Evolutionary conservation across 2,888 invertebrate species (phyloP).

Genomic region (Erpobdella octoculata): DNA sequence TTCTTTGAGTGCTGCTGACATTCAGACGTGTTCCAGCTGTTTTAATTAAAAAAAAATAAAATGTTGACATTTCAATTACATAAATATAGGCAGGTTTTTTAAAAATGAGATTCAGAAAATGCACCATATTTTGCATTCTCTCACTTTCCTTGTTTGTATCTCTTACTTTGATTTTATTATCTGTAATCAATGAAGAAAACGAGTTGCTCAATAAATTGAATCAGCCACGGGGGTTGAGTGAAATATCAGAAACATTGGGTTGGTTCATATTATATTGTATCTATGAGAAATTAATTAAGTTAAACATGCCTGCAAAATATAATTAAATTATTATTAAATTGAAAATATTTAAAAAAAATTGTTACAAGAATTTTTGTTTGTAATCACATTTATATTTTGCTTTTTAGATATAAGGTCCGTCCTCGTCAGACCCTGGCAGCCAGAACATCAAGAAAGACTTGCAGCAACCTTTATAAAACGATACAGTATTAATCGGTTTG

Average conservation of each 20-base stretch:
- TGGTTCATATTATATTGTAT: no score
- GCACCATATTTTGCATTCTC: background rate
- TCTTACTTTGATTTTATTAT: background rate
- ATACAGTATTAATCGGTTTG: background rate
- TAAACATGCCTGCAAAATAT: background rate
- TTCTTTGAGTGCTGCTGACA: no score
- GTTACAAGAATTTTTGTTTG: background rate
- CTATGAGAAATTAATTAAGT: no score
- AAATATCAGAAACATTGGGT: no score
- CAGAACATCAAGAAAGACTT: background rate
- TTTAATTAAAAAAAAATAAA: no score
- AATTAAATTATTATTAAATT: background rate
- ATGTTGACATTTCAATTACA: no score
- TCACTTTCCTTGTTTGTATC: background rate
- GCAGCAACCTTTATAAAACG: background rate
- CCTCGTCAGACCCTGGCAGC: background rate
- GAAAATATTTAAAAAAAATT: background rate
- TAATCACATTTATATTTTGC: no score
- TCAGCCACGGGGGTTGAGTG: no score
- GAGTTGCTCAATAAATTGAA: background rate
- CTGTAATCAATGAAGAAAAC: background rate
- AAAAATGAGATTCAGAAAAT: background rate
- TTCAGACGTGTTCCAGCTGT: no score
- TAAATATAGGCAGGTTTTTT: no score
- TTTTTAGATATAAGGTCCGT: background rate